Evolutionary conservation across 2,797 vertebrate species (phyloP).

Genomic region (Sarcophilus harrisii): DNA sequence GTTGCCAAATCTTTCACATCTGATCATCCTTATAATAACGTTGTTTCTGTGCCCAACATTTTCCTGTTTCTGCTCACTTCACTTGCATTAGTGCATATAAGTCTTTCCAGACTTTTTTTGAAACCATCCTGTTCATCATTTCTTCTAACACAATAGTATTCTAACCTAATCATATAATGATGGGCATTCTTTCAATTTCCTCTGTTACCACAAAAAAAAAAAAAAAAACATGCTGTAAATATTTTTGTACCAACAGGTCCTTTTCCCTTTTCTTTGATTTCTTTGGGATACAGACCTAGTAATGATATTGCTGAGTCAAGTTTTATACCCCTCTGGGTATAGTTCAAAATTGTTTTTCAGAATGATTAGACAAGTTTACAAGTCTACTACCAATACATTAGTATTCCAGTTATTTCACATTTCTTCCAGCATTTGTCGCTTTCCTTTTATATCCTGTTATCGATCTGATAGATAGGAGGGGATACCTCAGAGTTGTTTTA

Average conservation of each 20-base stretch:
- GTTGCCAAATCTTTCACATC: not conserved
- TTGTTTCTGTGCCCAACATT: not conserved
- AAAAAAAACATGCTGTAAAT: no score
- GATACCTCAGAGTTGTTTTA: not conserved
- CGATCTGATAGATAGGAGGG: not conserved
- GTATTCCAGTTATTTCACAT: not conserved
- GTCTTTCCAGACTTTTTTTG: not conserved
- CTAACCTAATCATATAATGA: not conserved
- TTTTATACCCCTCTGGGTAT: no score
- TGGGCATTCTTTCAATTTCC: no score
- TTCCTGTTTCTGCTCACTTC: not conserved
- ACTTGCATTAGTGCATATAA: not conserved
- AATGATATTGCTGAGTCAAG: no score
- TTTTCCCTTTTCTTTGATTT: no score
- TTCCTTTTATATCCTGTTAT: not conserved
- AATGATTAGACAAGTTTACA: no score
- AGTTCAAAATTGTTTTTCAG: no score
- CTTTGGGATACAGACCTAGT: no score
- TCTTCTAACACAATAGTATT: not conserved
- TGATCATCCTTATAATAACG: not conserved
- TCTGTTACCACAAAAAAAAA: no score
- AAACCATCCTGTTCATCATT: not conserved
- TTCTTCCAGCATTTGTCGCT: not conserved
- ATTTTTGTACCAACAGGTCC: no score
- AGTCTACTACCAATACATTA: not conserved